Evolutionary conservation across 1,140 invertebrate genomes (phyloP).

Genomic region (Kradibia gibbosae): DNA sequence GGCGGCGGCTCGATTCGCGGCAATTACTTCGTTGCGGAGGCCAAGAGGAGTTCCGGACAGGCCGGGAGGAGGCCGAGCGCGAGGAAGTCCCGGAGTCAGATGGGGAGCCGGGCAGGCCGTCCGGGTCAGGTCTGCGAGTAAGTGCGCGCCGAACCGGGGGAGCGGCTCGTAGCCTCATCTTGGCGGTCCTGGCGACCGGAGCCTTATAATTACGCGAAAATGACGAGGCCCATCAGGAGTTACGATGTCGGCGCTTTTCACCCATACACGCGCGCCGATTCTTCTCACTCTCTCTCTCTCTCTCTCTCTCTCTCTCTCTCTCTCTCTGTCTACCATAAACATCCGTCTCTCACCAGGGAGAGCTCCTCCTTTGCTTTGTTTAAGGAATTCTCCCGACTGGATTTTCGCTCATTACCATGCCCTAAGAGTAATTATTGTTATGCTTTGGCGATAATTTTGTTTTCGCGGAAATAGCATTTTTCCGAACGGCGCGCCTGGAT

Average conservation of each 20-base stretch:
- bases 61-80: background rate
- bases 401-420: conserved; percentile 14
- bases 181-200: background rate
- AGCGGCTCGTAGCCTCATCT: background rate
- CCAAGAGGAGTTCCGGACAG: background rate
- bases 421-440: conserved; percentile 5
- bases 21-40: background rate
- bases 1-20: conserved; percentile 14
- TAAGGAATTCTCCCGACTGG: background rate
- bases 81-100: background rate
- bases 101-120: background rate
- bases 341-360: no score
- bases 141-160: background rate
- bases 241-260: background rate
- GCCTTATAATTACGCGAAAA: background rate
- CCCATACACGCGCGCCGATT: background rate
- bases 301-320: background rate
- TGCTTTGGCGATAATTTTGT: conserved; percentile 15
- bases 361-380: background rate
- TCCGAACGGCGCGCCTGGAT: background rate
- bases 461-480: conserved; percentile 4
- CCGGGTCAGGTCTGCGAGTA: background rate
- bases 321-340: background rate
- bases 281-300: background rate
- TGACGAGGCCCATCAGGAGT: background rate